These are phyloP conservation scores for Octomys mimax DNA, from an alignment of 2,797 vertebrate species.

Conservation along the genomic window DNA sequence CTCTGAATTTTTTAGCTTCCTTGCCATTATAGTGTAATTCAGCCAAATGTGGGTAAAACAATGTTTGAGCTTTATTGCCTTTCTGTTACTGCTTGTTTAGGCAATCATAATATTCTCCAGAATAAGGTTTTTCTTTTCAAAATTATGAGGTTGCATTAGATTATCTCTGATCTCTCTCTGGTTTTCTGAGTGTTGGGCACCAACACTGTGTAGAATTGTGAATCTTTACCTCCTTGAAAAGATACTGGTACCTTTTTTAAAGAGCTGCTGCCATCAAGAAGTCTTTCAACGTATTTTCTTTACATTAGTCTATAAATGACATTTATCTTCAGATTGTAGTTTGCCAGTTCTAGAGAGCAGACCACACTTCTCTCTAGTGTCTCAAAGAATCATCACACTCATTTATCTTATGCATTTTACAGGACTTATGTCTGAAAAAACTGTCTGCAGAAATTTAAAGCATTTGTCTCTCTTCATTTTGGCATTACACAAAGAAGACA, in stretches of 20 bases:
- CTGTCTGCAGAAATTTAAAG: slow-evolving; percentile 62
- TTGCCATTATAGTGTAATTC: not conserved
- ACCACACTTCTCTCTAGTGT: not conserved
- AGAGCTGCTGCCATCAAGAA: not conserved
- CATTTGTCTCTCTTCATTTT: slow-evolving; percentile 79
- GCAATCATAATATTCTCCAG: not conserved
- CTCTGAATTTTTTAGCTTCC: not conserved
- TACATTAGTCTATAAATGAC: not conserved
- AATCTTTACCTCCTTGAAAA: not conserved
- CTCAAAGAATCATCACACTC: not conserved
- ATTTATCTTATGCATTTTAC: slow-evolving; percentile 59
- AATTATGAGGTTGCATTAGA: not conserved
- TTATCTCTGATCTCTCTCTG: not conserved
- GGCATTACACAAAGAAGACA: slow-evolving; percentile 60
- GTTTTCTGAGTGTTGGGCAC: not conserved
- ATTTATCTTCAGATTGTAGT: not conserved
- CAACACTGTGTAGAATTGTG: not conserved
- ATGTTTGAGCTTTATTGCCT: not conserved
- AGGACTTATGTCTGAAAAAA: slow-evolving; percentile 54
- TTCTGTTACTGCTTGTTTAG: not conserved
- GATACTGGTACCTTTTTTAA: not conserved
- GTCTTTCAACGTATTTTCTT: not conserved
- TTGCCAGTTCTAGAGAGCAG: not conserved
- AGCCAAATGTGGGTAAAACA: not conserved
- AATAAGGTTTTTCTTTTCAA: not conserved